A percentile compares a stretch with the other conserved stretches of the same genome.
Evolutionary conservation across 2,113 vertebrate genomes (phyloP).

Genomic region (Microtus pennsylvanicus): DNA sequence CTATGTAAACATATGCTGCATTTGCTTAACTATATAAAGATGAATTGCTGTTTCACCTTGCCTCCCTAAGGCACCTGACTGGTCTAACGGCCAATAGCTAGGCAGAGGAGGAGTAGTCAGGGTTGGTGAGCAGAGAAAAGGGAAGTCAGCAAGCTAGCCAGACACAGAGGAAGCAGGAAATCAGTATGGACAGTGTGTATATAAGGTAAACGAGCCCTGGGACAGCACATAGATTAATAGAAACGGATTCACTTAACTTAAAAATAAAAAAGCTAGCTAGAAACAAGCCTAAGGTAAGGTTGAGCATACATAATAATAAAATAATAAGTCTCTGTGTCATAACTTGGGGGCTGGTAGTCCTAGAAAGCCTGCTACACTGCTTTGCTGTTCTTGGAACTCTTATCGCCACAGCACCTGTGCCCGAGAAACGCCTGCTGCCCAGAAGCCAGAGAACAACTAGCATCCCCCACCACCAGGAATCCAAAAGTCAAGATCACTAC

Average conservation of each 20-base stretch:
- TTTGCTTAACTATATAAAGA: not conserved
- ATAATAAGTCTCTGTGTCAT: not conserved
- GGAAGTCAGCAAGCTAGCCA: not conserved
- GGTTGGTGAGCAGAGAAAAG: not conserved
- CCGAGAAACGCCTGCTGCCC: fast-evolving
- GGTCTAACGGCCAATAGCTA: not conserved
- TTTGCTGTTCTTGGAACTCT: not conserved
- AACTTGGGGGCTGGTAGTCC: not conserved
- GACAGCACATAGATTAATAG: not conserved
- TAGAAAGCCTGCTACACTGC: not conserved
- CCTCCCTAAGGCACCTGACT: not conserved
- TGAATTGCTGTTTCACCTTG: not conserved
- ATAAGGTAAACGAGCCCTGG: not conserved
- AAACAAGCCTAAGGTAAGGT: not conserved
- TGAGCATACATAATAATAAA: not conserved
- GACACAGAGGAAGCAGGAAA: not conserved
- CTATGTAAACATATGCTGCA: not conserved
- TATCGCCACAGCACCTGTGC: not conserved
- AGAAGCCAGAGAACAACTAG: not conserved
- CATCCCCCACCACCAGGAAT: not conserved
- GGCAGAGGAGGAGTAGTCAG: not conserved
- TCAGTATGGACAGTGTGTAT: not conserved
- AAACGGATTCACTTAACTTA: not conserved
- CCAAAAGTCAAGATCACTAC: fast-evolving
- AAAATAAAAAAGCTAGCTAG: not conserved